A percentile compares a stretch with the other conserved stretches of the same genome.
Evolutionary conservation across 2,888 invertebrate genomes (phyloP).

Genomic region (Keiferia lycopersicella): DNA sequence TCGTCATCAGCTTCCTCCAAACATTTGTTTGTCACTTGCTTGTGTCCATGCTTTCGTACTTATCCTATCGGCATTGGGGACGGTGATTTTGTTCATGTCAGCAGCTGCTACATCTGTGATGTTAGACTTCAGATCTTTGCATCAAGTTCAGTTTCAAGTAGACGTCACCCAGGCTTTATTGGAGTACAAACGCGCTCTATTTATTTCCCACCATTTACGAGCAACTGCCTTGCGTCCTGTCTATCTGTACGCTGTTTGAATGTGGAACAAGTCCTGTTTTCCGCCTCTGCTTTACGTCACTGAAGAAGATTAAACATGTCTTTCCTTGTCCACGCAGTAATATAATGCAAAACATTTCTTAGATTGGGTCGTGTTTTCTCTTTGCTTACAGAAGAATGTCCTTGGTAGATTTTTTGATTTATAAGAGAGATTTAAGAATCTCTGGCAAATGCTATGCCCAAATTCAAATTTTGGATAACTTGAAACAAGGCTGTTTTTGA

Average conservation of each 20-base stretch:
- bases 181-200: not conserved
- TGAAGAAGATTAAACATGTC: constrained; percentile 15
- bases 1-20: too few species aligned
- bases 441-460: too few species aligned
- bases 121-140: too few species aligned
- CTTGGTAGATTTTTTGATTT: not conserved
- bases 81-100: too few species aligned
- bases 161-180: not conserved
- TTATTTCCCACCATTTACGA: not conserved
- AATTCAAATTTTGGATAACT: too few species aligned
- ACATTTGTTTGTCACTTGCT: too few species aligned
- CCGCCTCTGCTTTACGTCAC: not conserved
- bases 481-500: too few species aligned
- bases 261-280: not conserved
- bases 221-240: not conserved
- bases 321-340: constrained; percentile 1
- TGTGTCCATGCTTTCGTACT: too few species aligned
- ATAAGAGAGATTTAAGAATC: too few species aligned
- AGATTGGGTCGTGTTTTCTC: not conserved
- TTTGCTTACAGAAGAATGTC: not conserved
- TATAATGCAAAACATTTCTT: constrained; percentile 1
- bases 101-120: too few species aligned
- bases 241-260: not conserved
- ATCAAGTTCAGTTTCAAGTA: not conserved
- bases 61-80: too few species aligned